A percentile compares a stretch with the other conserved stretches of the same genome.
These are phyloP conservation scores for Ochlodes sylvanus DNA, from an alignment of 2,888 invertebrate species.

Conservation along the genomic window DNA sequence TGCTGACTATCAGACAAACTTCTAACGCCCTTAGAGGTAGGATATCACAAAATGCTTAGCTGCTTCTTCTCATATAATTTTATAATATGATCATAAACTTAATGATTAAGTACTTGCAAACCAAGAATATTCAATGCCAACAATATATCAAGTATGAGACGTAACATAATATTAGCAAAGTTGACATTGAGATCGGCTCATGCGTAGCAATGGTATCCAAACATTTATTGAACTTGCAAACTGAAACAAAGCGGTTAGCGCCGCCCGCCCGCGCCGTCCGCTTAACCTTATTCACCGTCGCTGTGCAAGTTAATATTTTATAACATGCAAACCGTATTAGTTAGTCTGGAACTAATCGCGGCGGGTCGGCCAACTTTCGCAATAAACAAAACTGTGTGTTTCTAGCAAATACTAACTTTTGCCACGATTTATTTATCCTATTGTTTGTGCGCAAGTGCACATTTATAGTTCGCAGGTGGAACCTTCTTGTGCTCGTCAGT, in stretches of 20 bases:
- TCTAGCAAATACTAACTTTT: conserved; percentile 30
- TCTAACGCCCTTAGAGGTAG: too few relatives aligned
- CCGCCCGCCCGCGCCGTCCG: neutral
- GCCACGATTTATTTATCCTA: conserved; percentile 23
- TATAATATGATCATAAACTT: too few relatives aligned
- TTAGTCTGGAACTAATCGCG: conserved; percentile 38
- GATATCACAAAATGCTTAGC: too few relatives aligned
- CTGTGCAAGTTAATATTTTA: conserved; percentile 24
- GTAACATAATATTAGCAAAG: too few relatives aligned
- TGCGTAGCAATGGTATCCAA: neutral
- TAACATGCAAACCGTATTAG: conserved; percentile 43
- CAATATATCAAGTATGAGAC: too few relatives aligned
- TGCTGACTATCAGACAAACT: too few relatives aligned
- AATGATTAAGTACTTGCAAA: too few relatives aligned
- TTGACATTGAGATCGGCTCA: too few relatives aligned
- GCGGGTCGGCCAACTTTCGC: conserved; percentile 28
- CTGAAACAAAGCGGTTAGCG: neutral
- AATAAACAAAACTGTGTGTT: conserved; percentile 36
- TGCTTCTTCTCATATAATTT: too few relatives aligned
- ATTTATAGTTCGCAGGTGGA: neutral
- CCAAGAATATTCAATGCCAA: too few relatives aligned
- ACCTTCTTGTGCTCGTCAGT: neutral
- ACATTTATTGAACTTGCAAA: neutral
- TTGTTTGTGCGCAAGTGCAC: conserved; percentile 14
- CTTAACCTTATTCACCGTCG: conserved; percentile 10